Percentiles rank a stretch among this genome's conserved stretches.
phyloP scores from a whole-genome alignment of 2,113 vertebrate genomes.

The Semicossyphus pulcher region DNA sequence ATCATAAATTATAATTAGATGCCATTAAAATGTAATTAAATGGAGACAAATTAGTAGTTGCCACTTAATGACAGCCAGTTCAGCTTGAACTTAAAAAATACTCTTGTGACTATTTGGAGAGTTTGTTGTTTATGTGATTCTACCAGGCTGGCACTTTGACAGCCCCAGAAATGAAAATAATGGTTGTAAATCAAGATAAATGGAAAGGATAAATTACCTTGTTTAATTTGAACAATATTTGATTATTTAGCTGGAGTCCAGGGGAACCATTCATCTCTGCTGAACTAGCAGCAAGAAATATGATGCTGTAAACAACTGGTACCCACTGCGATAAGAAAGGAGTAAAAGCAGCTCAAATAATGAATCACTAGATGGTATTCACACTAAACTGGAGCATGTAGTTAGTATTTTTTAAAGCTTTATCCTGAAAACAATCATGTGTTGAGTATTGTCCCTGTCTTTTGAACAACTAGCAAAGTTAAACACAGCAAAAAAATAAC shows the following conservation, averaged over 20 bases:
- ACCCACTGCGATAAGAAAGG: background rate
- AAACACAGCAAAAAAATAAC: no score
- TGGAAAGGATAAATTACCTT: background rate
- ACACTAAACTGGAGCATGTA: no score
- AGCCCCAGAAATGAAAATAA: background rate
- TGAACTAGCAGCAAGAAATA: no score
- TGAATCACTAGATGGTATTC: no score
- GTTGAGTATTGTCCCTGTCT: no score
- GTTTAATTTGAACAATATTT: background rate
- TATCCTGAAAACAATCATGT: no score
- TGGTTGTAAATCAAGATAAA: constrained; percentile 9
- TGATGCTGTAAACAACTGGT: background rate
- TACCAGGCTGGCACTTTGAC: background rate
- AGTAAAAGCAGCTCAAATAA: no score
- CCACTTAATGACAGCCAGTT: background rate
- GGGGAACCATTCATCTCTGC: constrained; percentile 4
- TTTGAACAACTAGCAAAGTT: no score
- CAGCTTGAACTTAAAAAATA: background rate
- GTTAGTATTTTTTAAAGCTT: no score
- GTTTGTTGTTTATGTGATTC: background rate
- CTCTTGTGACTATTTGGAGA: background rate
- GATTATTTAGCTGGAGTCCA: background rate
- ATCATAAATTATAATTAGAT: background rate
- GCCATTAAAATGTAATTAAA: background rate
- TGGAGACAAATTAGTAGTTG: background rate